Evolutionary conservation across 1,140 invertebrate species (phyloP).

Genomic region (Hermetia illucens): DNA sequence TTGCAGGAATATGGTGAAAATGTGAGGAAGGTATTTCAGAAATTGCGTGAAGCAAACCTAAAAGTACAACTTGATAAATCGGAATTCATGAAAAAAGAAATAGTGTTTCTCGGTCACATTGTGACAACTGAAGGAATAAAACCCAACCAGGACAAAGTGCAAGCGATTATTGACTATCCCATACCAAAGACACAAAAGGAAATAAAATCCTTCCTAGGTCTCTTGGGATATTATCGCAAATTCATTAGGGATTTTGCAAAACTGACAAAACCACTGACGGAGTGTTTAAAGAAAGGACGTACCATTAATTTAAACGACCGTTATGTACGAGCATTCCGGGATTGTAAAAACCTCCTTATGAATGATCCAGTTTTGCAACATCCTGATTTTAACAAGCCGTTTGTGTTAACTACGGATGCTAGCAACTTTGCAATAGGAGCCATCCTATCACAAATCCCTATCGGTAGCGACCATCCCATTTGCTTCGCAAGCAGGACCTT

Average conservation of each 20-base stretch:
- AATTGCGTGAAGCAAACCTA: conserved; percentile 13
- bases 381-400: conserved; percentile 19
- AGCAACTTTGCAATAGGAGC: conserved; percentile 18
- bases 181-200: conserved; percentile 23
- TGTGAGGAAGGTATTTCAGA: conserved; percentile 22
- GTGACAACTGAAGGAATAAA: conserved; percentile 14
- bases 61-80: conserved; percentile 14
- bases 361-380: conserved; percentile 16
- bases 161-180: conserved; percentile 15
- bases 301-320: conserved; percentile 11
- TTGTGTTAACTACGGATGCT: conserved; percentile 20
- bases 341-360: conserved; percentile 18
- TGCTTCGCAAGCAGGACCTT: conserved; percentile 13
- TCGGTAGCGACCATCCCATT: conserved; percentile 14
- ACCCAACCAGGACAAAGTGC: conserved; percentile 11
- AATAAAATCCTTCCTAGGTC: conserved; percentile 31
- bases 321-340: conserved; percentile 12
- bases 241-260: conserved; percentile 15
- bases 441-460: conserved; percentile 13
- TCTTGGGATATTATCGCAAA: conserved; percentile 12
- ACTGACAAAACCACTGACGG: conserved; percentile 14
- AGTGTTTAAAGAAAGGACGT: conserved; percentile 12
- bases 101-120: conserved; percentile 18
- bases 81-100: conserved; percentile 14
- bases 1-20: conserved; percentile 16